Percentiles rank a stretch among this genome's conserved stretches.
Conservation (phyloP, 2,113 vertebrate genomes). For the Gymnocephalus cernua region DNA sequence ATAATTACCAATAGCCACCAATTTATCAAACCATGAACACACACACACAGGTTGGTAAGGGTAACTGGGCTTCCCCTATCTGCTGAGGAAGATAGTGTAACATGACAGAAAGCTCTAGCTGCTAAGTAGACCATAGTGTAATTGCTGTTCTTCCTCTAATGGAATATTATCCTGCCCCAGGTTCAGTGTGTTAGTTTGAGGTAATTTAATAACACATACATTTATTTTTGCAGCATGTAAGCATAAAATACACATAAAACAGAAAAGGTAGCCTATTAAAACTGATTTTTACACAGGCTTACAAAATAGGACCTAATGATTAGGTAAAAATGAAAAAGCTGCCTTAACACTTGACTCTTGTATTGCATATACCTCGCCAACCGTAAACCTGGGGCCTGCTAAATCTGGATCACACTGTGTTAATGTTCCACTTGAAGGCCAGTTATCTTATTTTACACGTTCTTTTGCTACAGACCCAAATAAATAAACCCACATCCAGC, state of each 20-base stretch:
- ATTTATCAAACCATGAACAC: conserved; percentile 54
- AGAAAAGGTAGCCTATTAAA: background rate
- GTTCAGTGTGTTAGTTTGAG: background rate
- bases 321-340: background rate
- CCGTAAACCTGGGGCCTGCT: background rate
- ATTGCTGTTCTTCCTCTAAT: background rate
- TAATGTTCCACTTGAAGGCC: conserved; percentile 1
- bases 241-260: background rate
- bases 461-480: background rate
- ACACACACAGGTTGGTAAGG: too few species aligned
- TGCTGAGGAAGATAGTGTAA: too few species aligned
- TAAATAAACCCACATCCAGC: conserved; percentile 13
- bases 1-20: conserved; percentile 58
- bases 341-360: background rate
- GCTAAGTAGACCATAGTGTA: too few species aligned
- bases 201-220: background rate
- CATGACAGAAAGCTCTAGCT: too few species aligned
- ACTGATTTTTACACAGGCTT: too few species aligned
- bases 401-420: conserved; percentile 8
- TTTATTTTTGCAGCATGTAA: too few species aligned
- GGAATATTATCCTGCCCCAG: background rate
- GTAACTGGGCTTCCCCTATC: too few species aligned
- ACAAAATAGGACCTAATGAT: background rate
- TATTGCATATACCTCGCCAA: background rate
- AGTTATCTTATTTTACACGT: conserved; percentile 11